phyloP scores from a whole-genome alignment of 2,113 vertebrate species.

The Tragelaphus scriptus region DNA sequence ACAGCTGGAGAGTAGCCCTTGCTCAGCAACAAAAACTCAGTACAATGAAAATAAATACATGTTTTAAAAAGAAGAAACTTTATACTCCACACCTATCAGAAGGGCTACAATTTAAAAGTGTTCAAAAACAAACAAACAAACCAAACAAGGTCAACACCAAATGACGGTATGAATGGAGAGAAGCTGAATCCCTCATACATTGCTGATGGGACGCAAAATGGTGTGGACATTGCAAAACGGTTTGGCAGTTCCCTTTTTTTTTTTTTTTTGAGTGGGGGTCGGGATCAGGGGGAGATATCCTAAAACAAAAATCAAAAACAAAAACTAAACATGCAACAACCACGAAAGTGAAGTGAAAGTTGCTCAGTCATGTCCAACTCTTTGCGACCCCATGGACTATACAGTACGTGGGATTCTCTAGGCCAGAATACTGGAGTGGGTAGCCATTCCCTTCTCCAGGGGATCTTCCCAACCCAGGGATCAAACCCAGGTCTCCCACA shows the following conservation, averaged over 20 bases:
- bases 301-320: neutral
- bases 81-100: neutral
- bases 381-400: neutral
- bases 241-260: neutral
- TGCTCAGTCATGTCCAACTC: neutral
- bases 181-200: no score
- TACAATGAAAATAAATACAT: neutral
- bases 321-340: neutral
- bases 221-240: neutral
- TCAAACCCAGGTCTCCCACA: neutral
- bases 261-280: rapidly evolving
- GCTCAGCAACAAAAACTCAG: neutral
- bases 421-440: neutral
- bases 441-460: neutral
- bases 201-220: neutral
- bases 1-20: neutral
- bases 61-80: neutral
- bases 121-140: neutral
- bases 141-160: neutral
- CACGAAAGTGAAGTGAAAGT: neutral
- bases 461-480: neutral
- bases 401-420: neutral
- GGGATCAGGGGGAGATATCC: rapidly evolving
- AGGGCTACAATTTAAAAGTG: neutral
- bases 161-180: neutral